Evolutionary conservation across 2,888 invertebrate species (phyloP), one percentile per base, ranked within the genome.

Genomic region (Heliconius hortense): DNA sequence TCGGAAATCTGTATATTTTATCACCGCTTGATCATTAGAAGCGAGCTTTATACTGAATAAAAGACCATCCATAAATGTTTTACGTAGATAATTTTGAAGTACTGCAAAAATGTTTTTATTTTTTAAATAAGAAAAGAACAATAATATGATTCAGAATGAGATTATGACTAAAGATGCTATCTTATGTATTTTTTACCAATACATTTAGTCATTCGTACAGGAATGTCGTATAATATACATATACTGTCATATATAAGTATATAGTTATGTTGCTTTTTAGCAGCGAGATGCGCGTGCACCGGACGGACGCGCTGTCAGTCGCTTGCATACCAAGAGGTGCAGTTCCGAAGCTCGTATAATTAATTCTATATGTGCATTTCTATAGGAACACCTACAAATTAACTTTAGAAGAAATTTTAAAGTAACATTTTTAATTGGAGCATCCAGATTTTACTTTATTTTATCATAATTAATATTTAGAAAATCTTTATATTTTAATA

Each of bases 341-440:
- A 83, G 87, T 90, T 90, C 89, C 89, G 87, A 88, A 84, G 82
- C 86, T 81, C 84, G 83, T 89, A 85, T 87, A 87, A 89, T 89
- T 85, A 87, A 90, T 88, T 85, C 86, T 81, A 82, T 81, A 81
- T 79, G 81, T 77, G 79, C 80, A 78, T 43, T 71, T 71, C 26
- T 43, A 43, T 59, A 71, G 8, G 21, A 53, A 69, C 56, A 15
- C 43, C 24, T 66, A 39, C 15, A 69, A 56, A 3, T 69, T 31
- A 56, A 56, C 31, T 53, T 48, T 35, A 56, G 69, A 31, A 24
- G 28, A 11, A 56, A 15, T 56, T n/a, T 56, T 3, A 35, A 56
- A 15, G 2, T 28, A 21, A 53, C 21, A 53, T 28, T 28, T 28
- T 28, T 28, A 28, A 48, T 67, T 24, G 4, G 21, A n/a, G 4